Evolutionary conservation across 1,140 invertebrate genomes (phyloP).

Genomic region (Apis laboriosa): DNA sequence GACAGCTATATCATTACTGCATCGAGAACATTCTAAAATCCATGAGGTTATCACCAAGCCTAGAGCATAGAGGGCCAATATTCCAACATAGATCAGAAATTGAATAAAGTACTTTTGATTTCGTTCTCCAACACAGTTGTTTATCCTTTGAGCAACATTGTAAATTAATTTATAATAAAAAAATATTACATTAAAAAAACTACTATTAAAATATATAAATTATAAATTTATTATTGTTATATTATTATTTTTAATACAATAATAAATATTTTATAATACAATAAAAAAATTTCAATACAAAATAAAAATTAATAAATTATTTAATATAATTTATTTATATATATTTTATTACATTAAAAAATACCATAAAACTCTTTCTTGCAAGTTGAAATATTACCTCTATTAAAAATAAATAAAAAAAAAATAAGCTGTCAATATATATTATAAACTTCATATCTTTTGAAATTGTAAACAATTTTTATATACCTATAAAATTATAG

Average conservation of each 20-base stretch:
- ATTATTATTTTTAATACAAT: slow-evolving; percentile 16
- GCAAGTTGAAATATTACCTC: slow-evolving; percentile 18
- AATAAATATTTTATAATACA: not conserved
- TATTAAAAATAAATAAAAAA: not conserved
- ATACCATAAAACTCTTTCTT: not conserved
- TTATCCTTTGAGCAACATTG: slow-evolving; percentile 86
- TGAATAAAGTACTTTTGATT: slow-evolving; percentile 98
- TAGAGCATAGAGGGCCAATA: slow-evolving; percentile 86
- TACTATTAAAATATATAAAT: slow-evolving; percentile 9
- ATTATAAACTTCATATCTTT: slow-evolving; percentile 16
- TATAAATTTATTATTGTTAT: not conserved
- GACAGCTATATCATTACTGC: slow-evolving; percentile 85
- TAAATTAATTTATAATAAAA: slow-evolving; percentile 36
- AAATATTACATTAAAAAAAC: slow-evolving; percentile 1
- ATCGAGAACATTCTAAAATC: slow-evolving; percentile 87
- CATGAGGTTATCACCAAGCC: slow-evolving; percentile 88
- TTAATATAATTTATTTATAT: slow-evolving; percentile 1
- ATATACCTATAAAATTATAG: slow-evolving; percentile 30
- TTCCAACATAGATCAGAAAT: slow-evolving; percentile 91
- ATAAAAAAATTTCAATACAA: not conserved
- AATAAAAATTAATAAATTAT: slow-evolving; percentile 1
- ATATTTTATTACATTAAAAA: not conserved
- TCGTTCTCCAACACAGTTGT: slow-evolving; percentile 96
- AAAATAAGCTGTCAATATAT: slow-evolving; percentile 1
- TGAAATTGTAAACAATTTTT: not conserved